These are phyloP conservation scores for Thymelicus lineola DNA, from an alignment of 2,888 invertebrate genomes.

Conservation along the genomic window DNA sequence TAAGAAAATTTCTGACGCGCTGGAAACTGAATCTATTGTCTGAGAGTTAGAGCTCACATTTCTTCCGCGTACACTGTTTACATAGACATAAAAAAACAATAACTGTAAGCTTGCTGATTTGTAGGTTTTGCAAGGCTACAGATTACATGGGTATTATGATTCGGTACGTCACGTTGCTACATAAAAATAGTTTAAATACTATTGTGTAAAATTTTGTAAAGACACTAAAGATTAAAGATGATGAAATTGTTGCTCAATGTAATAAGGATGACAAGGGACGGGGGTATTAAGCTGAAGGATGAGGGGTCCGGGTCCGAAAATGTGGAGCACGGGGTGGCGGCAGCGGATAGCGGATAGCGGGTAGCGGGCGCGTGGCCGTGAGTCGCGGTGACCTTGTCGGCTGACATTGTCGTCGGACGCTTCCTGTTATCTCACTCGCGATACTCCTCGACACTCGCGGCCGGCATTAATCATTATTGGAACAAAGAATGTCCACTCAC, in stretches of 20 bases:
- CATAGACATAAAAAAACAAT: slow-evolving; percentile 65
- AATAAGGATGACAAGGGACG: background rate
- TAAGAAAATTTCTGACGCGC: slow-evolving; percentile 60
- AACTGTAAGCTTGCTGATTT: slow-evolving; percentile 76
- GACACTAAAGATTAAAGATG: background rate
- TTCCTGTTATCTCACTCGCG: slow-evolving; percentile 82
- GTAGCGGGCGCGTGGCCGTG: too few species aligned
- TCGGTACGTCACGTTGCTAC: slow-evolving; percentile 23
- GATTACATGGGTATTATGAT: slow-evolving; percentile 56
- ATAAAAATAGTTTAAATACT: background rate
- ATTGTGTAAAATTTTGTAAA: background rate
- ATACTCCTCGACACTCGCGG: slow-evolving; percentile 75
- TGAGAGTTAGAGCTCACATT: slow-evolving; percentile 57
- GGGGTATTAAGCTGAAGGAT: background rate
- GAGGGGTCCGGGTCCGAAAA: slow-evolving; percentile 5
- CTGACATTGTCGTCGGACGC: slow-evolving; percentile 79
- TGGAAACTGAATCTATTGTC: slow-evolving; percentile 57
- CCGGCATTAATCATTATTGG: slow-evolving; percentile 82
- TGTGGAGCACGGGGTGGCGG: too few species aligned
- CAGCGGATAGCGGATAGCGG: too few species aligned
- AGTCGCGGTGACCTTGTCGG: slow-evolving; percentile 61
- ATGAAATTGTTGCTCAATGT: background rate
- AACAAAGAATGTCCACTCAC: slow-evolving; percentile 85
- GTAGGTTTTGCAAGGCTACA: slow-evolving; percentile 71
- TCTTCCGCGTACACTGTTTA: slow-evolving; percentile 45